A percentile compares a stretch with the other conserved stretches of the same genome.
Evolutionary conservation across 1,140 invertebrate genomes (phyloP).

Genomic region (Propsilocerus akamusi): DNA sequence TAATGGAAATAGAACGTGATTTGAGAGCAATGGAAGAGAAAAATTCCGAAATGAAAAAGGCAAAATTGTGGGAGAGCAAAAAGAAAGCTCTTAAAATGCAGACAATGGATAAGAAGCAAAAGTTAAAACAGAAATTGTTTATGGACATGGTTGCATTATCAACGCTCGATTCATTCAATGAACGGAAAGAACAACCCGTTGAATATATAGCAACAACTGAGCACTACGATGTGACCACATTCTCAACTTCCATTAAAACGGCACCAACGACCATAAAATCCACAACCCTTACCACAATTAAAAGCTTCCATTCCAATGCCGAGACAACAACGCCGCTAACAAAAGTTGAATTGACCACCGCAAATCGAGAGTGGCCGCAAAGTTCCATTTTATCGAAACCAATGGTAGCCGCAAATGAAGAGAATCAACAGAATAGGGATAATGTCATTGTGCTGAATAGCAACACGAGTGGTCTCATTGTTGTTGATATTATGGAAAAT

Average conservation of each 20-base stretch:
- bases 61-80: not conserved
- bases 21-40: not conserved
- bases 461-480: not conserved
- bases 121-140: not conserved
- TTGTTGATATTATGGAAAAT: not conserved
- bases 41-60: not conserved
- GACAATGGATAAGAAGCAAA: not conserved
- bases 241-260: not conserved
- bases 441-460: not conserved
- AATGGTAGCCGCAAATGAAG: not conserved
- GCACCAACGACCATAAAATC: not conserved
- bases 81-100: not conserved
- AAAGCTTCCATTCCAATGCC: too few relatives aligned
- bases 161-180: not conserved
- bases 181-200: too few relatives aligned
- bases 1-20: not conserved
- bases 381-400: not conserved
- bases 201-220: not conserved
- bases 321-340: not conserved
- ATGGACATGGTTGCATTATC: not conserved
- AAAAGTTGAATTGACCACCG: not conserved
- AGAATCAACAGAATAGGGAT: not conserved
- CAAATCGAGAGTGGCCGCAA: too few relatives aligned
- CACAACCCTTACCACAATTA: not conserved
- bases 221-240: too few relatives aligned